Evolutionary conservation across 1,140 invertebrate genomes (phyloP), one percentile per base, ranked within the genome.

Genomic region (Drosophila willistoni): DNA sequence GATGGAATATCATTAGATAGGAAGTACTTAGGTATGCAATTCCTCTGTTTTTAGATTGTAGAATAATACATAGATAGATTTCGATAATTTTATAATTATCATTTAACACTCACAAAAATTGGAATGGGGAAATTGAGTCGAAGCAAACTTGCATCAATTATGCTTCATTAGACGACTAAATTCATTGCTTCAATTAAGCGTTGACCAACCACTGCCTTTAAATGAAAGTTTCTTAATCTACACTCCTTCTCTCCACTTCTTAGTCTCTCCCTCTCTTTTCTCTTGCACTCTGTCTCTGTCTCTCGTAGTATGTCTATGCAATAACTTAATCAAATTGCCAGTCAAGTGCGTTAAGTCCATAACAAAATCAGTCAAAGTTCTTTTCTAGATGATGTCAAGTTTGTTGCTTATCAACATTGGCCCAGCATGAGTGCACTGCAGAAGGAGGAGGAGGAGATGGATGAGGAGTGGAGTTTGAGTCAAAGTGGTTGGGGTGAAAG

Each of bases 181-280:
- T 79, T 82, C 47, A 85, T 86, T 86, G 71, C 71, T 64, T 86
- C 82, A 86, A 86, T 83, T 75, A 86, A 87, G 76, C 17, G 44
- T 73, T 87, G 82, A 79, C 79, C 82, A 79, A 66, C 44, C 17
- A 17, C 61, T 64, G 39, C 22, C 63, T 42, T 44, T 17, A 25
- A 47, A 71, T 61, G 56, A 17, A n/a, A 13, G 4, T 19, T 36
- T 39, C 7, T 57, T 36, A 14, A 57, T 57, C 2, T 19, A 9
- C 36, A 7, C 36, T 51, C 36, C 19, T 12, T n/a, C 13, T 36
- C 7, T 2, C 13, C 19, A 7, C 39, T 4, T 12, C 44, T 34
- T 7, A 2, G 0, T 44, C 42, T 47, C 9, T 47, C 14, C 7
- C 17, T 19, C 1, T 42, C 34, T 25, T 25, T 25, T 29, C 29